Conservation (phyloP, 2,888 invertebrate species). For the Aphidius colemani region DNA sequence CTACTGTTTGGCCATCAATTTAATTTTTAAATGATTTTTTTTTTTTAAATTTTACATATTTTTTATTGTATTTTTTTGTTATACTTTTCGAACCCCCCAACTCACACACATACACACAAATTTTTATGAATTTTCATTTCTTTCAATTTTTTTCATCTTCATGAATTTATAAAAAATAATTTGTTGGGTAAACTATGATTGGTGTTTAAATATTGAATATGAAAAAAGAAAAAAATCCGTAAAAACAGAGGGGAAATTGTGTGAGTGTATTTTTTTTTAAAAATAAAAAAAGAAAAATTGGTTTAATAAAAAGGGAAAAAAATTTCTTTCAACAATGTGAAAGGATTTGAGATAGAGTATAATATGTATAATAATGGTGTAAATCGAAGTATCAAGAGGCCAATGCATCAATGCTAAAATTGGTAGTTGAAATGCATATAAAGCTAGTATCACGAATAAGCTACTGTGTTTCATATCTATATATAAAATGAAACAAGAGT, state of each 20-base stretch:
- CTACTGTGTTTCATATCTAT: constrained; percentile 41
- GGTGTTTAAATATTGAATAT: not conserved
- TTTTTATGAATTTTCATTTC: not conserved
- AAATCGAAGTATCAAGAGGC: constrained; percentile 29
- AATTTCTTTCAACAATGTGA: not conserved
- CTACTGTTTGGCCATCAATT: constrained; percentile 28
- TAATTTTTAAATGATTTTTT: constrained; percentile 13
- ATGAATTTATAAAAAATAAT: no score
- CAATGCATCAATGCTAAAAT: constrained; percentile 29
- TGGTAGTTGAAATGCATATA: constrained; percentile 22
- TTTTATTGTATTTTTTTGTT: not conserved
- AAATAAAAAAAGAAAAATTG: constrained; percentile 5
- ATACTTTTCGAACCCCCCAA: no score
- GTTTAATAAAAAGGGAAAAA: not conserved
- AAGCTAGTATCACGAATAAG: constrained; percentile 41
- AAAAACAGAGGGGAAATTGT: not conserved
- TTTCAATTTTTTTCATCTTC: not conserved
- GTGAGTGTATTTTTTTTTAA: no score
- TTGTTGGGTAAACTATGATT: no score
- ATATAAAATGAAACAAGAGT: constrained; percentile 45
- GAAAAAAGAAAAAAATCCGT: not conserved
- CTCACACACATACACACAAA: no score
- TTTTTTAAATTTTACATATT: constrained; percentile 3
- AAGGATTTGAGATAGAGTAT: constrained; percentile 5
- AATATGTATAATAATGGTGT: constrained; percentile 31